Evolutionary conservation across 2,888 invertebrate species (phyloP), one percentile per base, ranked within the genome.

Genomic region (Timema cristinae): DNA sequence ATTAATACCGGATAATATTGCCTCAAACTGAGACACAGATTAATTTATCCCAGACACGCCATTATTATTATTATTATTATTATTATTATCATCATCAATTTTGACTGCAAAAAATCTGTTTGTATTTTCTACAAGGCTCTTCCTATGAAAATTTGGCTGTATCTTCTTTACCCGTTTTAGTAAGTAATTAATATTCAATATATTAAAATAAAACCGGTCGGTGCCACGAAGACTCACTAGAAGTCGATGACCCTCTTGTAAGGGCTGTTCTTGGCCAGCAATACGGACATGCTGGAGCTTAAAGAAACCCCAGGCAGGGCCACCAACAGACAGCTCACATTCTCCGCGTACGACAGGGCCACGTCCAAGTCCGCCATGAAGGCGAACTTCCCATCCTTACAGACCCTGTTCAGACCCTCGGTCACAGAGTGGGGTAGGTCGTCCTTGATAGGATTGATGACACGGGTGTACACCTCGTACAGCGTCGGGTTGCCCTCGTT

Each of bases 161-260:
- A 32, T 4, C 32, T 32, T 32, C 32, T 32, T 32, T 32, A 32
- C 32, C 32, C 32, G 2, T 32, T 32, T 2, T 32, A 32, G 32
- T 32, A 32, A 32, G 32, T 32, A 32, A 32, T 32, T 32, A 32
- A 32, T 32, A 32, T 32, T 32, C 32, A 32, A 32, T 32, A 32
- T 32, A 32, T 32, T 32, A 32, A 32, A 32, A 32, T 32, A 32
- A 32, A 32, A 32, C 32, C 32, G 32, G 32, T 32, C 4, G 32
- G 32, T 32, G 32, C 32, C 4, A 4, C 32, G 4, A 32, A 4
- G 32, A 32, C 32, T 32, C 32, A 69, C 69, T 61, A 63, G 63
- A 50, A 63, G 63, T 69, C 56, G 13, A 69, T 69, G 50, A 51
- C 48, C 6, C 50, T 50, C 56, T 63, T 69, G 63, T 69, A 69